phyloP scores from a whole-genome alignment of 2,888 invertebrate genomes.

The Stenotaenia linearis region DNA sequence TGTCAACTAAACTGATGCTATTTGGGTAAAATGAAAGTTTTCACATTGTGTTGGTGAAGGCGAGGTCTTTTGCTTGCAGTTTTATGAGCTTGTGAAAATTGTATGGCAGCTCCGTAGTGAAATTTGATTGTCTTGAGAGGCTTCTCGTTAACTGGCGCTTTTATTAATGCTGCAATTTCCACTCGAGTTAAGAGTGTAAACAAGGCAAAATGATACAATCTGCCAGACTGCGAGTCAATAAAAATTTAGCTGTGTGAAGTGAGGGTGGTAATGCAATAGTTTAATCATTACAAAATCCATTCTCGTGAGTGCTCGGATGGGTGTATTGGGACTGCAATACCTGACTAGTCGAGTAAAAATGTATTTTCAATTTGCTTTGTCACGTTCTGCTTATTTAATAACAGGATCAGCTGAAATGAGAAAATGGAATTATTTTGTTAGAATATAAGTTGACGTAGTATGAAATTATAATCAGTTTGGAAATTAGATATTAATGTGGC shows the following conservation, averaged over 20 bases:
- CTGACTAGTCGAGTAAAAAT: not conserved
- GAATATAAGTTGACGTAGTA: no score
- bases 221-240: not conserved
- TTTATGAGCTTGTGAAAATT: slow-evolving; percentile 26
- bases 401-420: no score
- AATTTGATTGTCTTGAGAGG: slow-evolving; percentile 16
- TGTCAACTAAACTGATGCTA: not conserved
- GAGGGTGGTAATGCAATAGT: not conserved
- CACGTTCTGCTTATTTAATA: no score
- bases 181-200: slow-evolving; percentile 17
- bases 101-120: not conserved
- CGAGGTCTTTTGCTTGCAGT: not conserved
- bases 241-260: slow-evolving; percentile 3
- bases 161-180: slow-evolving; percentile 26
- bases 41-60: not conserved
- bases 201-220: slow-evolving; percentile 16
- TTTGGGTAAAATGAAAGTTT: slow-evolving; percentile 19
- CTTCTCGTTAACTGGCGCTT: slow-evolving; percentile 2
- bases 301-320: not conserved
- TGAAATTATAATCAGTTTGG: no score
- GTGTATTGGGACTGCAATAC: not conserved
- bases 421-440: no score
- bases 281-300: slow-evolving; percentile 3
- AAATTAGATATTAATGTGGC: no score
- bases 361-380: no score